Base-by-base conservation (phyloP, 2,113 vertebrate genomes). In the Scomber colias region DNA sequence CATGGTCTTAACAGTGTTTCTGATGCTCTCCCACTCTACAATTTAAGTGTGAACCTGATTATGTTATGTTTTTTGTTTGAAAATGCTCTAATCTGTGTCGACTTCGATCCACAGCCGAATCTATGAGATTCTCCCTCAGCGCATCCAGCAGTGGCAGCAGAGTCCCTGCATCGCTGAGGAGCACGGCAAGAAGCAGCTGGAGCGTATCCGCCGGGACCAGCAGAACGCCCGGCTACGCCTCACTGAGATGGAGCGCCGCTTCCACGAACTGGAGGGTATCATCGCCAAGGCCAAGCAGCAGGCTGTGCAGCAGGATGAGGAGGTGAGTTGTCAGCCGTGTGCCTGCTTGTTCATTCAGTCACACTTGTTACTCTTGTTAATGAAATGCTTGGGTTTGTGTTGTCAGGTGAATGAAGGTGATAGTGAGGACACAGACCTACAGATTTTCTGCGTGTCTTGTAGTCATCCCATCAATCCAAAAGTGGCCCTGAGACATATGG, bases 81-180 rank as follows among this genome's bases (percentile, higher is more conserved):
- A 19, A 14, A n/a, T 24, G 0, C 14, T 12, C 57, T 49, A 7
- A 46, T n/a, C 17, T 45, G 56, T 70, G 24, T 60, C 5, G 2
- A 9, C 55, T 55, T 54, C 8, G 6, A 8, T 35, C 44, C 11
- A 16, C 85, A 98, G 97, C 83, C 97, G 97, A 4, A 99, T 99
- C 91, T 98, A 98, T 3, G 97, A 98, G 92, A 98, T 98, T 92
- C 97, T 98, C 3, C 97, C 97, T 0, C 98, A 99, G 94, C 96
- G 97, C 2, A 98, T 98, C 86, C 97, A 99, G 91, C 97, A 99
- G 93, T 99, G 98, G 98, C 97, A 99, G 91, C 97, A 98, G 94
- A 98, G 97, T 85, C 98, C 98, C 0, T 98, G 98, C 85, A 95
- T 99, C 7, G 97, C 98, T 0, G 98, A 99, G 86, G 98, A 99